Percentiles rank a stretch among this genome's conserved stretches.
These are phyloP conservation scores for Ichneumoninae sp. DNA, from an alignment of 2,888 invertebrate genomes.

Conservation along the genomic window DNA sequence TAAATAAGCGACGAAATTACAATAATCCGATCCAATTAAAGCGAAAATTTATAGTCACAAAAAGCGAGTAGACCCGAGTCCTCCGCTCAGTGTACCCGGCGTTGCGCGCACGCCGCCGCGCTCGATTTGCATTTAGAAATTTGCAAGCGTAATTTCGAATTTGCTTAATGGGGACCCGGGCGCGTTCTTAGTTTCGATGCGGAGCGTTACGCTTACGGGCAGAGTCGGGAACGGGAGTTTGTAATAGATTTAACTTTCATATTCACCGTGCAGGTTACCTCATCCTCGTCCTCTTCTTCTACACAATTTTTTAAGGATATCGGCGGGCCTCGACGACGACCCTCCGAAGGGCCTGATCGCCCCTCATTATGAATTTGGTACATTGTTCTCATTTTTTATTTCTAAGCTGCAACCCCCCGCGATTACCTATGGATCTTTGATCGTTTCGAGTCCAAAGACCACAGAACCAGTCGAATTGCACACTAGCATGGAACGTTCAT, in stretches of 20 bases:
- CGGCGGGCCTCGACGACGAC: conserved; percentile 33
- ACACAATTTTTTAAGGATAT: conserved; percentile 51
- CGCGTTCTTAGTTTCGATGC: conserved; percentile 48
- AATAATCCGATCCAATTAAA: conserved; percentile 83
- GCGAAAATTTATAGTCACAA: conserved; percentile 81
- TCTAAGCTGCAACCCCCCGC: conserved; percentile 48
- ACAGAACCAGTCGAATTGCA: conserved; percentile 9
- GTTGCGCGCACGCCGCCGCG: conserved; percentile 46
- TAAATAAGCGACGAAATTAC: conserved; percentile 82
- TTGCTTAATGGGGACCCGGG: conserved; percentile 73
- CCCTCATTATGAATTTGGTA: conserved; percentile 77
- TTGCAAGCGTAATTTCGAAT: conserved; percentile 81
- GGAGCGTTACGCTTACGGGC: conserved; percentile 47
- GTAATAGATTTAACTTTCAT: conserved; percentile 79
- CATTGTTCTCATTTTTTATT: conserved; percentile 67
- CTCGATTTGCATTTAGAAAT: conserved; percentile 81
- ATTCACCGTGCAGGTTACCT: conserved; percentile 68
- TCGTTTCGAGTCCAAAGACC: conserved; percentile 17
- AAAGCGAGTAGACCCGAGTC: conserved; percentile 67
- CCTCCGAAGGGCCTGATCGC: conserved; percentile 71
- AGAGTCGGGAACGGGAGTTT: conserved; percentile 55
- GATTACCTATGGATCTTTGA: conserved; percentile 21
- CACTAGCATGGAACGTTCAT: background rate
- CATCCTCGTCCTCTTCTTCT: conserved; percentile 25
- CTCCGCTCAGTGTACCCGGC: conserved; percentile 44